Conservation (phyloP, 2,797 vertebrate species). For the Mormyrus proboscirostris region DNA sequence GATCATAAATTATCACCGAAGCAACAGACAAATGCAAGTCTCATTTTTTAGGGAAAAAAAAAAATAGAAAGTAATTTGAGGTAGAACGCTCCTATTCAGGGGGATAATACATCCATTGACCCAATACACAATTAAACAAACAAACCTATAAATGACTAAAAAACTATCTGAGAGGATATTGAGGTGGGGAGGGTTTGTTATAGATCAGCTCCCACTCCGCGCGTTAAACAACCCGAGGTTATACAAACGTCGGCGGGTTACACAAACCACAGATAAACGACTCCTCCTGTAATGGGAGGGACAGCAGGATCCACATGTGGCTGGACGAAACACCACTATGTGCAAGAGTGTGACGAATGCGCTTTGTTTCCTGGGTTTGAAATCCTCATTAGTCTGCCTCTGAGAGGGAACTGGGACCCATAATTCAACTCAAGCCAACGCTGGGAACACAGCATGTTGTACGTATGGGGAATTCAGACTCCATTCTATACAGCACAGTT, state of each 20-base stretch:
- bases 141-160: neutral
- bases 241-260: constrained; percentile 36
- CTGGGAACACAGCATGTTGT: constrained; percentile 39
- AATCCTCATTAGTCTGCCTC: constrained; percentile 69
- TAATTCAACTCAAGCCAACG: constrained; percentile 57
- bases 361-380: constrained; percentile 63
- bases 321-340: constrained; percentile 51
- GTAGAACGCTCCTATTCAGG: neutral
- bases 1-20: neutral
- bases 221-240: constrained; percentile 29
- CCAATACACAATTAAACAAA: neutral
- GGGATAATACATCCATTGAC: neutral
- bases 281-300: neutral
- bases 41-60: neutral
- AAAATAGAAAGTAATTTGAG: neutral
- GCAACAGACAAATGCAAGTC: neutral
- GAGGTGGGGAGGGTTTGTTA: neutral
- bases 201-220: constrained; percentile 1
- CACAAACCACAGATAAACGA: constrained; percentile 32
- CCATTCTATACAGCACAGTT: neutral
- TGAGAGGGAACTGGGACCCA: constrained; percentile 53
- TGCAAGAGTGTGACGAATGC: constrained; percentile 62
- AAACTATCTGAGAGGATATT: neutral
- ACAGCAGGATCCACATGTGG: constrained; percentile 3
- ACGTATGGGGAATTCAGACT: neutral